Conservation (phyloP, 2,888 invertebrate genomes). For the Athrips mouffetella region DNA sequence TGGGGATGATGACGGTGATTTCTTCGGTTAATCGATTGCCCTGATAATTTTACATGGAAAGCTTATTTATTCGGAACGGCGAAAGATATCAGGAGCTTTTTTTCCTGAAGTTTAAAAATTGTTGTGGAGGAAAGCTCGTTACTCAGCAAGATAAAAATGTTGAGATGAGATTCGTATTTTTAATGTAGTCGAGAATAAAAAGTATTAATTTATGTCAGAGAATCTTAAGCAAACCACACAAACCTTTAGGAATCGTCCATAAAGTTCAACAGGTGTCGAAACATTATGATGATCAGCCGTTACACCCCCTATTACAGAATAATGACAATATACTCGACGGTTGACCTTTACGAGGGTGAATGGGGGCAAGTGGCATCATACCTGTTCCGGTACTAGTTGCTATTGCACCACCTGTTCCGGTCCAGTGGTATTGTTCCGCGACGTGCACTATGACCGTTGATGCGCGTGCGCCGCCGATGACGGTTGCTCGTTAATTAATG, state of each 20-base stretch:
- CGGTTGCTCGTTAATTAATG: conserved; percentile 22
- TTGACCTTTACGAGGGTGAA: conserved; percentile 25
- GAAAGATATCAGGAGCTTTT: neutral
- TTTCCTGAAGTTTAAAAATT: conserved; percentile 1
- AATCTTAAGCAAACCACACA: neutral
- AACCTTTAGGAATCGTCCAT: neutral
- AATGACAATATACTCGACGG: conserved; percentile 6
- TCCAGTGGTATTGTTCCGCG: conserved; percentile 24
- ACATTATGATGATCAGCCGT: conserved; percentile 13
- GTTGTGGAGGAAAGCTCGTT: neutral
- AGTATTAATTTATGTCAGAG: neutral
- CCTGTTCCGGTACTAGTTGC: conserved; percentile 23
- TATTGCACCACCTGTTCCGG: conserved; percentile 27
- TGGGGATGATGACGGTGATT: conserved; percentile 39
- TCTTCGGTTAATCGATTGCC: conserved; percentile 56
- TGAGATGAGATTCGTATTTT: neutral
- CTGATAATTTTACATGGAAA: conserved; percentile 31
- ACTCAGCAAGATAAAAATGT: neutral
- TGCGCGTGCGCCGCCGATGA: conserved; percentile 20
- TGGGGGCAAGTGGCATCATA: neutral
- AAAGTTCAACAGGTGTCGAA: neutral
- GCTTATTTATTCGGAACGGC: conserved; percentile 15
- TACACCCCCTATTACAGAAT: conserved; percentile 13
- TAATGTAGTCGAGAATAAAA: neutral
- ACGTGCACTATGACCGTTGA: conserved; percentile 45